Conservation (phyloP, 2,888 invertebrate species). For the Chloroclystis v-ata region DNA sequence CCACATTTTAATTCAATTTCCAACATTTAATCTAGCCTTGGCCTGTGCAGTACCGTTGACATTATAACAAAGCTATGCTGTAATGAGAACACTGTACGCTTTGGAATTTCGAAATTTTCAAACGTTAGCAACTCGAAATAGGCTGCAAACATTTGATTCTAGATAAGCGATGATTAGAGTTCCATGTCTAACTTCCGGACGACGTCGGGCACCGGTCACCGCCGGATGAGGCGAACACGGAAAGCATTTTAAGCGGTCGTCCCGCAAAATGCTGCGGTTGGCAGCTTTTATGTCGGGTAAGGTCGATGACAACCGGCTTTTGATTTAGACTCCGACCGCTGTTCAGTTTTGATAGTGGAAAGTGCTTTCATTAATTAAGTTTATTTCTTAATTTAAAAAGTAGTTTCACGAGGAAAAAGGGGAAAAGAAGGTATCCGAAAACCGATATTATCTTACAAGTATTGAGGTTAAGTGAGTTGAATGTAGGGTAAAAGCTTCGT, state of each 20-base stretch:
- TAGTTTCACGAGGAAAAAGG: no score
- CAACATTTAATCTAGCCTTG: slow-evolving; percentile 19
- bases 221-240: slow-evolving; percentile 70
- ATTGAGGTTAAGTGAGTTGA: no score
- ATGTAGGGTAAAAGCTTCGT: no score
- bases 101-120: slow-evolving; percentile 32
- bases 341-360: neutral
- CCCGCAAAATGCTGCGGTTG: slow-evolving; percentile 40
- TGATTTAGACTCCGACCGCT: neutral
- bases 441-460: no score
- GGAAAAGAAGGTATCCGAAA: no score
- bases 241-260: slow-evolving; percentile 74
- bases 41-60: slow-evolving; percentile 18
- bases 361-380: no score
- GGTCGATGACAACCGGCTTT: slow-evolving; percentile 31
- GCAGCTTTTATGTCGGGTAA: neutral
- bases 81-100: slow-evolving; percentile 13
- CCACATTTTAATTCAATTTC: slow-evolving; percentile 31
- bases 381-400: no score
- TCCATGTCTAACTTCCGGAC: slow-evolving; percentile 63
- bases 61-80: neutral
- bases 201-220: slow-evolving; percentile 39
- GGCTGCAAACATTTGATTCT: slow-evolving; percentile 42
- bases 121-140: slow-evolving; percentile 16
- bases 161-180: slow-evolving; percentile 60